These are phyloP conservation scores for Otolemur crassicaudatus DNA, from an alignment of 2,797 vertebrate species.

Conservation along the genomic window DNA sequence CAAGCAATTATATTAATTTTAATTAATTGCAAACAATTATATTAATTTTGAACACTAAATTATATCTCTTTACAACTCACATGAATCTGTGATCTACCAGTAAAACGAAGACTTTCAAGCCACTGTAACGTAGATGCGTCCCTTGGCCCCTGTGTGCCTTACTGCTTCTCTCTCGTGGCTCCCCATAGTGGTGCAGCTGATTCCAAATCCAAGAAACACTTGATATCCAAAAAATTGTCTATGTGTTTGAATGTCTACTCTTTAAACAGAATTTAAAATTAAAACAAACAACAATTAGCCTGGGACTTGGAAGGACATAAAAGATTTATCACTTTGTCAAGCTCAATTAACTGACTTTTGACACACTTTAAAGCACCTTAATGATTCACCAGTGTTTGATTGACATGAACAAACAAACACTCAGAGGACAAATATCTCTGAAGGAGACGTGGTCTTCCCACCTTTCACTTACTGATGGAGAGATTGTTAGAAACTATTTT, in stretches of 20 bases:
- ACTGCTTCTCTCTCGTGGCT: neutral
- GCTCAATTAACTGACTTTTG: conserved; percentile 48
- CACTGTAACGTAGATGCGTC: neutral
- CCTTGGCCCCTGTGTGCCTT: neutral
- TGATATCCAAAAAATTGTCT: neutral
- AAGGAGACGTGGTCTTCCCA: neutral
- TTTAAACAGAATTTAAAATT: neutral
- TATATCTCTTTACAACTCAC: neutral
- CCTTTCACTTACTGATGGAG: neutral
- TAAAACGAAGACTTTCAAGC: neutral
- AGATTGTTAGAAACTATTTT: neutral
- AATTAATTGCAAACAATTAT: neutral
- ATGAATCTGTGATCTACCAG: neutral
- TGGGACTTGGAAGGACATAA: conserved; percentile 38
- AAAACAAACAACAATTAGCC: conserved; percentile 24
- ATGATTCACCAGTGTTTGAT: conserved; percentile 23
- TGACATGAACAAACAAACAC: conserved; percentile 32
- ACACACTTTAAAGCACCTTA: neutral
- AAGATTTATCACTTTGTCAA: conserved; percentile 3
- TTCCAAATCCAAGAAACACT: neutral
- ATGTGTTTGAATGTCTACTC: neutral
- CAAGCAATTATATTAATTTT: neutral
- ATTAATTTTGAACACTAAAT: conserved; percentile 20
- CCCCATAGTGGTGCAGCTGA: neutral
- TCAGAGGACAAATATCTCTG: neutral